These are phyloP conservation scores for Calephelis virginiensis DNA, from an alignment of 1,140 invertebrate species.

Conservation along the genomic window DNA sequence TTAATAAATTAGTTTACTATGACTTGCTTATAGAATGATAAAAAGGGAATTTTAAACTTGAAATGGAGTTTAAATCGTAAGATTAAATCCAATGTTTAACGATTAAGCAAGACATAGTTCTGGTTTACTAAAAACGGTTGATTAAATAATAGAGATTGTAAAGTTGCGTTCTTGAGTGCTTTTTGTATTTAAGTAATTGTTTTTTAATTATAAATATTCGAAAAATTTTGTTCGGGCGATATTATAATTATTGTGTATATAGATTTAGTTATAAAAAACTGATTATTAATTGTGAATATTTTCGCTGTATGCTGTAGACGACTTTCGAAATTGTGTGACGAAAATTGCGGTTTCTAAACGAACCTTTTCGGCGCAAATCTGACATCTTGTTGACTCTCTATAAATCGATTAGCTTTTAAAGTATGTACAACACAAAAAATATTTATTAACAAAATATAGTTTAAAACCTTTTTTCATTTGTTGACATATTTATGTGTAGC, in stretches of 20 bases:
- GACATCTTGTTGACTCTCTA: conserved; percentile 29
- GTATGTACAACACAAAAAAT: conserved; percentile 24
- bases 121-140: conserved; percentile 29
- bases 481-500: conserved; percentile 22
- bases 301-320: conserved; percentile 49
- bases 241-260: conserved; percentile 29
- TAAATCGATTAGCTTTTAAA: conserved; percentile 28
- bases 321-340: conserved; percentile 39
- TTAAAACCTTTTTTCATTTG: conserved; percentile 24
- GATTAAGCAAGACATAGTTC: too few species aligned
- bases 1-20: conserved; percentile 5
- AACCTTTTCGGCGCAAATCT: conserved; percentile 15
- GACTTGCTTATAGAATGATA: background rate
- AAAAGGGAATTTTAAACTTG: background rate
- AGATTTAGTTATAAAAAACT: conserved; percentile 24
- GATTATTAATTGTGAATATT: conserved; percentile 39
- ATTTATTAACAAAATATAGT: conserved; percentile 29
- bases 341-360: conserved; percentile 40
- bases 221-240: conserved; percentile 35
- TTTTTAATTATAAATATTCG: conserved; percentile 36
- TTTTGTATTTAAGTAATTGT: conserved; percentile 50
- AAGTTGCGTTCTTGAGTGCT: conserved; percentile 50
- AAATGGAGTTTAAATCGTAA: conserved; percentile 7
- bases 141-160: conserved; percentile 57
- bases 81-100: too few species aligned